Evolutionary conservation across 2,113 vertebrate species (phyloP).

Genomic region (Perccottus glenii): DNA sequence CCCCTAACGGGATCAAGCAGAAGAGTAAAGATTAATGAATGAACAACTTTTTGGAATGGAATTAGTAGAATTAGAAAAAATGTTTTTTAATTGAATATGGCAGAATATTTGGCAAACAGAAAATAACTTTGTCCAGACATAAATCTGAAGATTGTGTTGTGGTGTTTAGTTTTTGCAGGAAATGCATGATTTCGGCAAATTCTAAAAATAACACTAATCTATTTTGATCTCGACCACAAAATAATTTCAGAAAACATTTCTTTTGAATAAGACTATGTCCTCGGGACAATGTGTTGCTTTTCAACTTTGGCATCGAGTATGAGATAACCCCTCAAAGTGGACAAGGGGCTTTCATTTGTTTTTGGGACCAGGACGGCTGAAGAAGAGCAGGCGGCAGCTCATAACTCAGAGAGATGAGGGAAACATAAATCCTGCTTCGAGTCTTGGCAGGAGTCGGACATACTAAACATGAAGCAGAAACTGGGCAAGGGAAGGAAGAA

Average conservation of each 20-base stretch:
- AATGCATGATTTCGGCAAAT: background rate
- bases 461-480: conserved; percentile 1
- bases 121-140: too few species aligned
- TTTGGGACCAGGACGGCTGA: background rate
- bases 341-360: background rate
- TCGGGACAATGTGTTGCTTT: conserved; percentile 2
- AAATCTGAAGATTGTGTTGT: too few species aligned
- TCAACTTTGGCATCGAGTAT: background rate
- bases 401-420: background rate
- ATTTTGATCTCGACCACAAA: background rate
- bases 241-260: background rate
- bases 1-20: too few species aligned
- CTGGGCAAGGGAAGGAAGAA: background rate
- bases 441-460: background rate
- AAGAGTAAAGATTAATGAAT: too few species aligned
- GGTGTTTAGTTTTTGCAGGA: background rate
- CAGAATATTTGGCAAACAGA: too few species aligned
- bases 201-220: background rate
- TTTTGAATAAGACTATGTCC: background rate
- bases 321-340: background rate
- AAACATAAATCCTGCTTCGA: conserved; percentile 2
- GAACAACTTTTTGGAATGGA: too few species aligned
- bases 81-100: too few species aligned
- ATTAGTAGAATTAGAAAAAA: too few species aligned
- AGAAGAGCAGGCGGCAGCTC: conserved; percentile 7